Evolutionary conservation across 2,797 vertebrate genomes (phyloP).

Genomic region (Enteromius treurensis): DNA sequence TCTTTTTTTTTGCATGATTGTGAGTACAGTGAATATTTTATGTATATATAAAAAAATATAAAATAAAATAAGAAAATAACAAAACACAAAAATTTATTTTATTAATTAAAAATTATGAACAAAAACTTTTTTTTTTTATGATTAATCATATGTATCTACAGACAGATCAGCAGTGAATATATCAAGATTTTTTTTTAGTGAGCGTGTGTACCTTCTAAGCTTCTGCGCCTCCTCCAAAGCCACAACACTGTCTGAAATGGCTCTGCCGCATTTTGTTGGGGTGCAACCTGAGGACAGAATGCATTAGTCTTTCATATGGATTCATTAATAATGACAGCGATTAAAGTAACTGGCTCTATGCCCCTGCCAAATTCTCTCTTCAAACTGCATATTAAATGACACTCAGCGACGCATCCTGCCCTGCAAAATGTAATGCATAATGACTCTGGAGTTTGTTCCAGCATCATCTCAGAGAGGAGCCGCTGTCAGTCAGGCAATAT

Average conservation of each 20-base stretch:
- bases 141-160: too few species aligned
- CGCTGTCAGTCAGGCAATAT: not conserved
- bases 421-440: not conserved
- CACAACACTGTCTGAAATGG: conserved; percentile 83
- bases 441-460: conserved; percentile 4
- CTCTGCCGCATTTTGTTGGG: conserved; percentile 89
- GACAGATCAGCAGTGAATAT: not conserved
- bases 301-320: not conserved
- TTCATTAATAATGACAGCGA: not conserved
- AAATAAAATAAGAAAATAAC: too few species aligned
- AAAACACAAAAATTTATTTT: too few species aligned
- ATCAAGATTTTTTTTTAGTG: not conserved
- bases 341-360: not conserved
- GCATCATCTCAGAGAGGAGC: conserved; percentile 7
- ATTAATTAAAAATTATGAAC: too few species aligned
- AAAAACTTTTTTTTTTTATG: too few species aligned
- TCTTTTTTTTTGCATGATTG: too few species aligned
- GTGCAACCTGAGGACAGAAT: conserved; percentile 84
- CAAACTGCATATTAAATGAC: conserved; percentile 23
- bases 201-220: conserved; percentile 80
- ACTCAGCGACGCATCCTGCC: not conserved
- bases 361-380: conserved; percentile 7
- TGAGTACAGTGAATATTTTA: too few species aligned
- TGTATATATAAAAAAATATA: too few species aligned
- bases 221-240: conserved; percentile 83